Percentiles rank a stretch among this genome's conserved stretches.
These are phyloP conservation scores for Zaprionus lineosus DNA, from an alignment of 2,888 invertebrate species.

Conservation along the genomic window DNA sequence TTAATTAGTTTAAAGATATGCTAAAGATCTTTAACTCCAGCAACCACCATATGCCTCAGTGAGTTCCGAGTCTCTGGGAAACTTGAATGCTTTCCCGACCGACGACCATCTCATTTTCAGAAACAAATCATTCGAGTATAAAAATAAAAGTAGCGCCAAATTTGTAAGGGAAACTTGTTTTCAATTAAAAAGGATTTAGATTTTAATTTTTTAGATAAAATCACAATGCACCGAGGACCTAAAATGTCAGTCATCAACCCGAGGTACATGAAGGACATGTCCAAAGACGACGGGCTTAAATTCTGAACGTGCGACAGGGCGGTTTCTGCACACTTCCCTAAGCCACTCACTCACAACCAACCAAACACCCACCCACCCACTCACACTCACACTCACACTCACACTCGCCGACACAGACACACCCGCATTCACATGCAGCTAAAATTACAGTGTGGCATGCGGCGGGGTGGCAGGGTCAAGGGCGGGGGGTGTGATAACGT, in stretches of 20 bases:
- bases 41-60: conserved; percentile 44
- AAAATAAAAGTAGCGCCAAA: conserved; percentile 23
- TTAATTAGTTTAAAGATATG: conserved; percentile 36
- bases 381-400: conserved; percentile 14
- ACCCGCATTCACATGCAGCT: conserved; percentile 2
- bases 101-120: conserved; percentile 22
- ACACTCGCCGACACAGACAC: not conserved
- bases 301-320: conserved; percentile 15
- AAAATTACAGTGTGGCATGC: conserved; percentile 1
- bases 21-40: conserved; percentile 18
- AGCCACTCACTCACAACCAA: not conserved
- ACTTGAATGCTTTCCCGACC: conserved; percentile 13
- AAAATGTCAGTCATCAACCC: conserved; percentile 31
- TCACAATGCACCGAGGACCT: not conserved
- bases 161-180: conserved; percentile 37
- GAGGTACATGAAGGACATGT: not conserved
- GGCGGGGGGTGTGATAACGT: conserved; percentile 29
- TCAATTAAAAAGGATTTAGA: too few relatives aligned
- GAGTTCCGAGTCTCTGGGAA: conserved; percentile 19
- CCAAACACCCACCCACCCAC: too few relatives aligned
- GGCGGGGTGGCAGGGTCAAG: conserved; percentile 5
- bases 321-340: conserved; percentile 29
- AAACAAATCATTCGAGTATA: conserved; percentile 19
- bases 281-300: not conserved
- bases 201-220: not conserved